Evolutionary conservation across 2,113 vertebrate genomes (phyloP), one percentile per base, ranked within the genome.

Genomic region (Pithys albifrons): DNA sequence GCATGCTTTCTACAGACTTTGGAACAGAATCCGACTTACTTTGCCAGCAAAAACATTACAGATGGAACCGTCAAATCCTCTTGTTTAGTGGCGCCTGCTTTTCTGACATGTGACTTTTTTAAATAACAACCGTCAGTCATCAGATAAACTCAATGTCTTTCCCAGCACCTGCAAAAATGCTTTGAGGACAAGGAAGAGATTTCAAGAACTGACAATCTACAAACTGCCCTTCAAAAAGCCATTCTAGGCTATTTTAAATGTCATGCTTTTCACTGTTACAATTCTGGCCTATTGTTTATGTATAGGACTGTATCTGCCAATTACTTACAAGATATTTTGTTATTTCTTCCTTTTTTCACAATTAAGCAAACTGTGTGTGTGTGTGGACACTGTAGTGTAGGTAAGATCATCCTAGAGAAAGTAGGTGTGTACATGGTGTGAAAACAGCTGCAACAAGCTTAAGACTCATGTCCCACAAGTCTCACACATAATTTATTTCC

Each of bases 21-120:
- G 96, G 96, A 96, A 97, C 69, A 20, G 28, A 74, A 90, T 94
- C 79, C 81, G 75, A 54, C 84, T 82, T 65, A 57, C 70, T 81
- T 23, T 96, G 95, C 97, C 95, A 97, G 93, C 82, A 89, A 96
- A 98, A 97, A 95, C 91, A 97, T 93, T 91, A 96, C 93, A 94
- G 95, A 95, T 93, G 94, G 90, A 96, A 94, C 80, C 70, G 76
- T 95, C 93, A 96, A 90, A 81, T 88, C 81, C 39, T 79, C 95
- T 96, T 97, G 92, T 93, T 96, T 95, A 92, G 95, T 69, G 91
- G 94, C 91, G 91, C 82, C 89, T 95, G 93, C 95, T 96, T 85
- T 95, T 95, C 69, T 95, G 79, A 95, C 94, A 95, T 6, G 74
- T 93, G 85, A 89, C 88, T 91, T 86, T 66, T 79, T 89, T 23